Base-by-base conservation (phyloP, 2,797 vertebrate genomes). In the Eremophila alpestris region DNA sequence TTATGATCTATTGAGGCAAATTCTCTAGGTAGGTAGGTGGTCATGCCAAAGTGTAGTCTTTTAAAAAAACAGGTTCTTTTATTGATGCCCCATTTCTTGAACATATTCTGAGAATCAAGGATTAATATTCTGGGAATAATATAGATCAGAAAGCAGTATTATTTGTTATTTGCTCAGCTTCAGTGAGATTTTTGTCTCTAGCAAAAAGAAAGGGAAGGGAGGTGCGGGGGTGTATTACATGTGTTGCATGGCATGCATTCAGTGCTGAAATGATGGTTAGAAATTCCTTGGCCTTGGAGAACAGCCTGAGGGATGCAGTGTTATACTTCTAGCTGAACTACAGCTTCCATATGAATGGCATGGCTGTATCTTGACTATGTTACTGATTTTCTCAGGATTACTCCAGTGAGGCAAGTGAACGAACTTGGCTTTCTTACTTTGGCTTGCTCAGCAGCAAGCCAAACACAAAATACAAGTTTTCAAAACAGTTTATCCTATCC, bases 271-370 rank as follows among this genome's bases (percentile, higher is more conserved):
- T 34, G 48, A 75, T 63, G 36, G 67, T 75, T 94, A 88, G 89
- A 94, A 89, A 85, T 86, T 84, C 77, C 75, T 90, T 92, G 69
- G 81, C 59, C 86, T 94, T 94, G 67, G 83, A 94, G 96, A 94
- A 95, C 43, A 88, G 86, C 93, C 94, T 40, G 62, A 89, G 80
- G 84, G 83, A 86, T 95, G 65, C 71, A 52, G n/a, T 78, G 34
- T 80, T 94, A 84, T 52, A 62, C 88, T 94, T 83, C 51, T 73
- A 58, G 52, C 51, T 81, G 64, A 90, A 92, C 73, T 91, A 65
- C 16, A 3, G 51, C 49, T 90, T 92, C 64, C 32, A 14, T 43
- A 46, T 85, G 58, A 96, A 94, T 67, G 52, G 34, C 59, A 75
- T 68, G 71, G 29, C 75, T 92, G 29, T 95, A 55, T 94, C 83